Evolutionary conservation across 1,140 invertebrate genomes (phyloP).

Genomic region (Lepidostoma basale): DNA sequence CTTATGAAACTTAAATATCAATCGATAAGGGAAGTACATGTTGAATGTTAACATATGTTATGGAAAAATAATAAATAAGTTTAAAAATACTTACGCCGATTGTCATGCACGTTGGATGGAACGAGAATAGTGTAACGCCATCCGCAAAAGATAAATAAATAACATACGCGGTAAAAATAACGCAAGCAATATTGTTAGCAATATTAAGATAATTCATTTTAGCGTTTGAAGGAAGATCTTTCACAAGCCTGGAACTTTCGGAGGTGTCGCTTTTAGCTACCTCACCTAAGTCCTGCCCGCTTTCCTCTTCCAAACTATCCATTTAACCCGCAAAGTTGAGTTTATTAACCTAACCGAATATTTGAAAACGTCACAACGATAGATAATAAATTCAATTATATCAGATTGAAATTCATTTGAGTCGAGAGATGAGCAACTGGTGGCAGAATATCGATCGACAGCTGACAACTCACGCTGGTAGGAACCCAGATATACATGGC

Average conservation of each 20-base stretch:
- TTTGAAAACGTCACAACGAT: slow-evolving; percentile 18
- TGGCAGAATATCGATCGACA: too few relatives aligned
- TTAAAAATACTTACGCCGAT: slow-evolving; percentile 53
- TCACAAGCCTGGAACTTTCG: slow-evolving; percentile 35
- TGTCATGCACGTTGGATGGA: slow-evolving; percentile 56
- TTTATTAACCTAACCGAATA: neutral
- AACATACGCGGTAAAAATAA: slow-evolving; percentile 47
- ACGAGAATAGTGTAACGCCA: slow-evolving; percentile 54
- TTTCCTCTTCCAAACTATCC: slow-evolving; percentile 22
- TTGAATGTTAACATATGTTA: slow-evolving; percentile 1
- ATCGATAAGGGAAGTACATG: too few relatives aligned
- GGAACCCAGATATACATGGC: too few relatives aligned
- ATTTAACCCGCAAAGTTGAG: neutral
- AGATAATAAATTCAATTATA: too few relatives aligned
- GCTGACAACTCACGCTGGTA: too few relatives aligned
- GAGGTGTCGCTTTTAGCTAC: slow-evolving; percentile 46
- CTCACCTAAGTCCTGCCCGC: slow-evolving; percentile 31
- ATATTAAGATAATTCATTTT: slow-evolving; percentile 53
- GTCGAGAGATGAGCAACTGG: neutral
- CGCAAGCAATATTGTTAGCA: slow-evolving; percentile 50
- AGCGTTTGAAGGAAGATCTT: slow-evolving; percentile 42
- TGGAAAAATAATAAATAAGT: slow-evolving; percentile 1
- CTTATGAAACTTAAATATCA: too few relatives aligned
- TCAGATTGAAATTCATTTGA: neutral
- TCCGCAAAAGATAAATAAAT: slow-evolving; percentile 53